Evolutionary conservation across 92 coral and sea anemone genomes (phyloP).

Genomic region (Porites lobata): DNA sequence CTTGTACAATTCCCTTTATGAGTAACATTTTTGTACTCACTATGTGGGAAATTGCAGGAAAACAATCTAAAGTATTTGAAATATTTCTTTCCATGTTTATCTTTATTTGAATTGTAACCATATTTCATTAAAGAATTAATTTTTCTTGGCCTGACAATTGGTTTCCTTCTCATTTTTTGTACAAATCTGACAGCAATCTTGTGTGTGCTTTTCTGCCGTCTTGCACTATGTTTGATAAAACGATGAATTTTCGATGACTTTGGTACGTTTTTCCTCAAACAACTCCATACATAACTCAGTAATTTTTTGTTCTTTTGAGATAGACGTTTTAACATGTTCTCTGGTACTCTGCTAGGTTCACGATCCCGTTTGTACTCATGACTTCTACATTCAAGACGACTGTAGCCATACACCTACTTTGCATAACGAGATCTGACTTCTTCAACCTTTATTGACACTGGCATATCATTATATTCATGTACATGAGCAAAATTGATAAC

Average conservation of each 20-base stretch:
- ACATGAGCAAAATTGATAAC: no score
- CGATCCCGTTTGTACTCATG: conserved; percentile 57
- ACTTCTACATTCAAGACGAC: conserved; percentile 55
- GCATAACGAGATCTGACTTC: not conserved
- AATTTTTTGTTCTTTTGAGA: conserved; percentile 47
- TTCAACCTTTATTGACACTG: no score
- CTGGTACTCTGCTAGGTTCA: conserved; percentile 55
- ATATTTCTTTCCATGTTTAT: no score
- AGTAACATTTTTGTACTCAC: no score
- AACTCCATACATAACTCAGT: conserved; percentile 39
- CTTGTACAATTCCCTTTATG: no score
- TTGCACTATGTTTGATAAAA: conserved; percentile 10
- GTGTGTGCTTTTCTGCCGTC: conserved; percentile 31
- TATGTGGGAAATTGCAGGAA: no score
- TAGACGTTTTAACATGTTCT: conserved; percentile 52
- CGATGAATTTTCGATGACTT: conserved; percentile 16
- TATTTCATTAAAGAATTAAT: not conserved
- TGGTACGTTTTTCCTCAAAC: conserved; percentile 26
- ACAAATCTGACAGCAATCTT: conserved; percentile 32
- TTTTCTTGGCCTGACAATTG: conserved; percentile 17
- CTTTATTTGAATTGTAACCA: no score
- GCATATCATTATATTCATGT: no score
- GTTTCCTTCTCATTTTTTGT: conserved; percentile 35
- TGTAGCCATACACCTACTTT: conserved; percentile 37
- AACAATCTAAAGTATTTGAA: no score